Percentiles rank a stretch among this genome's conserved stretches.
Evolutionary conservation across 2,797 vertebrate genomes (phyloP).

Genomic region (Gambusia yucatana): DNA sequence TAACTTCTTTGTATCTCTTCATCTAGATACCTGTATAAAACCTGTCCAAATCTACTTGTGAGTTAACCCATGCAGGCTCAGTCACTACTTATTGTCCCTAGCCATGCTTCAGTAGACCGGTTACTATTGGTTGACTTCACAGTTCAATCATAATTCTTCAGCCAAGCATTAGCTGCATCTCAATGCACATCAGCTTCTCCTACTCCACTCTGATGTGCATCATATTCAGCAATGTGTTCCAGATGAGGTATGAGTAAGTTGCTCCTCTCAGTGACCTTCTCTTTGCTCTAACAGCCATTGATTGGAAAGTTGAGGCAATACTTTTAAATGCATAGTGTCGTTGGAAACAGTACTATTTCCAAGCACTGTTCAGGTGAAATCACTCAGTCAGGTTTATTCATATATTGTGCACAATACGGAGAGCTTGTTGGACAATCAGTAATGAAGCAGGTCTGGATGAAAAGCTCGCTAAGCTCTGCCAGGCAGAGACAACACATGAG

Average conservation of each 20-base stretch:
- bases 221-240: not conserved
- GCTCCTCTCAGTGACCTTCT: not conserved
- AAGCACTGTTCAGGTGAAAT: no score
- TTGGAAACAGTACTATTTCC: no score
- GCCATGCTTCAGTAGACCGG: not conserved
- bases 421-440: no score
- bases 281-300: not conserved
- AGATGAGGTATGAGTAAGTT: not conserved
- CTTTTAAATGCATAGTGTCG: not conserved
- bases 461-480: no score
- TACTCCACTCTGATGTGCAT: not conserved
- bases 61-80: not conserved
- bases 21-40: conserved; percentile 19
- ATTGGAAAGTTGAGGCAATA: not conserved
- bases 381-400: no score
- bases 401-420: no score
- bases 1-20: conserved; percentile 11
- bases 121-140: not conserved
- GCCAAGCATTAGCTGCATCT: not conserved
- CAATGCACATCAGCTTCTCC: not conserved
- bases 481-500: no score
- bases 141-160: not conserved
- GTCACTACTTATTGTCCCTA: not conserved
- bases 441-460: no score
- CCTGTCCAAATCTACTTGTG: not conserved